Evolutionary conservation across 2,888 invertebrate species (phyloP), one percentile per base, ranked within the genome.

Genomic region (Marasmarcha lunaedactyla): DNA sequence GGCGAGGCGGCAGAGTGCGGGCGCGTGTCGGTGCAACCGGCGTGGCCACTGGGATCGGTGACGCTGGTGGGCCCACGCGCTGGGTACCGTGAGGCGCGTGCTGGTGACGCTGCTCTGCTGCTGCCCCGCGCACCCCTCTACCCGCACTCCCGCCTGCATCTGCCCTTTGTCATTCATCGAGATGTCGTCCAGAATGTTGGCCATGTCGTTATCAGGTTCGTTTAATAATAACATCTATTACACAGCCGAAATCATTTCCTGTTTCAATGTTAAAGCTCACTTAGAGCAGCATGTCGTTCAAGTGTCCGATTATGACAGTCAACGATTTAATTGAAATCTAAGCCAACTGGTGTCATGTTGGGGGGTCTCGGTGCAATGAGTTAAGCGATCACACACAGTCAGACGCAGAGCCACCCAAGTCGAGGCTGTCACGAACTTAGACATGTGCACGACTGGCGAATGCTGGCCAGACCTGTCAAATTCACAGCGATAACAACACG

Each of bases 91-190:
- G 94, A 95, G 63, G 86, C 95, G 41, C 89, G 91, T 44, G 89
- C 94, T 36, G 94, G 95, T 44, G 90, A 92, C 42, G 85, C 97
- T 14, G 91, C 93, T 1, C 89, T 97, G 49, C 81, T 96, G 42
- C 85, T 97, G 39, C 97, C 97, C 0, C 91, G 95, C 59, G 92
- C 92, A 38, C 92, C 95, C 0, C 85, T 97, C 11, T 95, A 94
- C 72, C 96, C 97, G 2, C 89, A 93, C 60, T 93, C 95, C 25
- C 89, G 93, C 57, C 86, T 97, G 53, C 94, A 97, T 71, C 89
- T 97, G 14, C 96, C 97, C 1, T 95, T 95, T 20, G 94, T 95
- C 58, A 86, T 97, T 42, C 89, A 90, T 46, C 88, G 91, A 41
- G 89, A 88, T 54, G 83, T 88, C 14, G 87, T 87, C 50, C 79